phyloP scores from a whole-genome alignment of 2,113 vertebrate species.

The Laticauda colubrina region DNA sequence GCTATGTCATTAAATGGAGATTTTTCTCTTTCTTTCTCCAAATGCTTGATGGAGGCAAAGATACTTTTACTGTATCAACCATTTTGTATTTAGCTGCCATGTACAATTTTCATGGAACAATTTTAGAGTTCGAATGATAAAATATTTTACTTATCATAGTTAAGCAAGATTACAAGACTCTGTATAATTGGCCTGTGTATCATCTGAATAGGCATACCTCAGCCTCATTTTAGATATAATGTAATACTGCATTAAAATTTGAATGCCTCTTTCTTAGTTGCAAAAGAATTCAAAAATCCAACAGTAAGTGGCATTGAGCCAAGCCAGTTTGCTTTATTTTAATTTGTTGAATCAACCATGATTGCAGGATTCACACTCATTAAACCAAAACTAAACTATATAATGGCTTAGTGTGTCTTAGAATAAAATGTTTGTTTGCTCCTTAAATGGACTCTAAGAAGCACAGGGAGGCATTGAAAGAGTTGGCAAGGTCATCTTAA shows the following conservation, averaged over 20 bases:
- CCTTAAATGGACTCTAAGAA: not conserved
- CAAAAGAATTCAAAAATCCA: not conserved
- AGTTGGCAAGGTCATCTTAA: not conserved
- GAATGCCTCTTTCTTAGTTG: not conserved
- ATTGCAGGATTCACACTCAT: not conserved
- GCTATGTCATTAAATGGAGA: not conserved
- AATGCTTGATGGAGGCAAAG: constrained; percentile 1
- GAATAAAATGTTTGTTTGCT: not conserved
- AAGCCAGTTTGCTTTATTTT: not conserved
- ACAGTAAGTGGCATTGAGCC: not conserved
- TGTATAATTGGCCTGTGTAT: not conserved
- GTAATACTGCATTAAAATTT: not conserved
- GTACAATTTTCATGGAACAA: not conserved
- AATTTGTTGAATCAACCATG: not conserved
- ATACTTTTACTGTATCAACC: constrained; percentile 7
- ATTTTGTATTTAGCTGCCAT: not conserved
- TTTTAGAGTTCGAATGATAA: not conserved
- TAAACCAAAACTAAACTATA: not conserved
- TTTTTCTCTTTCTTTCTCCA: not conserved
- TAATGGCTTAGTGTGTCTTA: not conserved
- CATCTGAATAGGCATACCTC: not conserved
- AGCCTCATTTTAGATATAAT: not conserved
- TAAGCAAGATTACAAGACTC: not conserved
- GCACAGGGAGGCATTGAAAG: not conserved
- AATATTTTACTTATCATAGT: fast-evolving